phyloP scores from a whole-genome alignment of 2,797 vertebrate genomes.

The Sciurus vulgaris region DNA sequence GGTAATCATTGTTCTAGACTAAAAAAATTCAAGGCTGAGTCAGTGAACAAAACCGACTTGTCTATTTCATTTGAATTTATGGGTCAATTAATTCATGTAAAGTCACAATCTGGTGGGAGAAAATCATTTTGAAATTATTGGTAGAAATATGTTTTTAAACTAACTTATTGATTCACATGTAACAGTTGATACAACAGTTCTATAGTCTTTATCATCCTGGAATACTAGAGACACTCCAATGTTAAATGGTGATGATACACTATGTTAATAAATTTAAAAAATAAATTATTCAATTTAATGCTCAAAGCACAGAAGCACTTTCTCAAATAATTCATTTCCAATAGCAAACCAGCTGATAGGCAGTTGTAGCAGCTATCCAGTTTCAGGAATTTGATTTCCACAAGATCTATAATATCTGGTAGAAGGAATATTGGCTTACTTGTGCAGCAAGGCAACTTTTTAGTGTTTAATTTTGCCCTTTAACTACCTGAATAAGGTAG shows the following conservation, averaged over 20 bases:
- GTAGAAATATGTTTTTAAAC: conserved; percentile 30
- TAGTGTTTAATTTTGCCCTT: conserved; percentile 38
- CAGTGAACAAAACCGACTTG: background rate
- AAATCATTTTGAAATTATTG: background rate
- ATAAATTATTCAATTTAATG: background rate
- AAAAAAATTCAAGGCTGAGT: background rate
- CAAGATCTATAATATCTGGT: background rate
- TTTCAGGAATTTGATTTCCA: conserved; percentile 6
- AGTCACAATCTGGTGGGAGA: background rate
- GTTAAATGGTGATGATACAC: background rate
- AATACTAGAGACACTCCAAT: background rate
- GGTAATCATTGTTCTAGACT: background rate
- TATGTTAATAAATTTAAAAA: background rate
- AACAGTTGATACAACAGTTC: background rate
- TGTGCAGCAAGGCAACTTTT: background rate
- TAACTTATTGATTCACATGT: background rate
- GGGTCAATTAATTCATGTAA: background rate
- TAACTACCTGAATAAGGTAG: background rate
- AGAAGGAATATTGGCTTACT: background rate
- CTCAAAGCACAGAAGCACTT: background rate
- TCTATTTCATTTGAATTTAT: conserved; percentile 7
- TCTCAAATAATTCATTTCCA: conserved; percentile 16
- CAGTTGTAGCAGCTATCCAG: background rate
- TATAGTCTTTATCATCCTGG: background rate
- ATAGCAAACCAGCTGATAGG: background rate